Conservation (phyloP, 2,888 invertebrate genomes). For the Tetanocera ferruginea region DNA sequence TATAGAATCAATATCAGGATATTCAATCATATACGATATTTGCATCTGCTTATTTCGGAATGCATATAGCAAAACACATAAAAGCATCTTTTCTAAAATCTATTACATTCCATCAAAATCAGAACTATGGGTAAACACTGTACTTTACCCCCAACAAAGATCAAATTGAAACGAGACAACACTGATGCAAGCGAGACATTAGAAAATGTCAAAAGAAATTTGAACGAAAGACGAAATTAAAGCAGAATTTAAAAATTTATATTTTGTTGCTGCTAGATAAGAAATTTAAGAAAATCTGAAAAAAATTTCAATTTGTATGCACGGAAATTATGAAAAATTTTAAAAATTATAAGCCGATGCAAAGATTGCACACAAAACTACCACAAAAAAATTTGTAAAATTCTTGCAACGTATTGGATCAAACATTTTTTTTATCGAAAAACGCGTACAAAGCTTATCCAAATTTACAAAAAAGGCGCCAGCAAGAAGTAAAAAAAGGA, state of each 20-base stretch:
- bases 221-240: neutral
- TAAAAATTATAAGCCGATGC: constrained; percentile 27
- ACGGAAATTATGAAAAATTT: constrained; percentile 37
- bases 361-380: constrained; percentile 13
- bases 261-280: constrained; percentile 21
- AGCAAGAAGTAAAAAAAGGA: constrained; percentile 27
- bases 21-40: no score
- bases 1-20: no score
- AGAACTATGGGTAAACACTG: no score
- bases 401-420: neutral
- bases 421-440: constrained; percentile 27
- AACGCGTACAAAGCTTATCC: neutral
- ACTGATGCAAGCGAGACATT: no score
- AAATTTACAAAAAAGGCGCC: constrained; percentile 46
- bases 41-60: no score
- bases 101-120: no score
- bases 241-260: constrained; percentile 1
- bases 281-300: neutral
- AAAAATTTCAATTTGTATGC: constrained; percentile 25
- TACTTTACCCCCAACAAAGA: no score
- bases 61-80: no score
- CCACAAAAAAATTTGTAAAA: constrained; percentile 13
- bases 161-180: no score
- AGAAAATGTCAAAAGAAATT: neutral
- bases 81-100: no score